Conservation (phyloP, 2,113 vertebrate genomes). For the Helogale parvula region DNA sequence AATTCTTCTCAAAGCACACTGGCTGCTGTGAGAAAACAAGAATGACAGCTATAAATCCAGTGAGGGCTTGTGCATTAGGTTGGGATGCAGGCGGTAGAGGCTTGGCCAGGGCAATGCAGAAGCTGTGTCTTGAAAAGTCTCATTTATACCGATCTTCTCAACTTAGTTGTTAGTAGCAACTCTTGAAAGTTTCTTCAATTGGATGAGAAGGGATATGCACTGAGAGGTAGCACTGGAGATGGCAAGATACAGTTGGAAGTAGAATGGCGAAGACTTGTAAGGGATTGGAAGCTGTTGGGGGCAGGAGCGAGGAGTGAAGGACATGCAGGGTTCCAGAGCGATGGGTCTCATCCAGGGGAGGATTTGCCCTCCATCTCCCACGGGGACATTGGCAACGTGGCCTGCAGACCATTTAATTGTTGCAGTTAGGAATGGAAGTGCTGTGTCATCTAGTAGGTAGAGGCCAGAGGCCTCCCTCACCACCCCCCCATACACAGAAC, state of each 20-base stretch:
- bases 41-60: not conserved
- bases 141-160: not conserved
- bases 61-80: accelerated
- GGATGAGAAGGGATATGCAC: not conserved
- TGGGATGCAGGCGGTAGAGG: not conserved
- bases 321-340: not conserved
- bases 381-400: not conserved
- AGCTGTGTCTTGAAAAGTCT: not conserved
- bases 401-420: not conserved
- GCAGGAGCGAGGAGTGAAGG: not conserved
- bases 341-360: not conserved
- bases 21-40: not conserved
- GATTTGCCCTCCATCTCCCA: not conserved
- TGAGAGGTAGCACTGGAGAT: not conserved
- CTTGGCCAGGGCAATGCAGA: not conserved
- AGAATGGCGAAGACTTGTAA: not conserved
- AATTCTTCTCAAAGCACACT: not conserved
- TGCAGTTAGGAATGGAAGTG: not conserved
- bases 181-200: not conserved
- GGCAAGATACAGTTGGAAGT: not conserved
- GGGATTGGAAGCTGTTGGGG: not conserved
- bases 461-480: not conserved
- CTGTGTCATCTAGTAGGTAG: not conserved
- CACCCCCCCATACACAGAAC: not conserved
- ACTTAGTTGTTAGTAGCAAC: not conserved